These are phyloP conservation scores for Spisula subtruncata DNA, from an alignment of 2,888 invertebrate genomes.

Conservation along the genomic window DNA sequence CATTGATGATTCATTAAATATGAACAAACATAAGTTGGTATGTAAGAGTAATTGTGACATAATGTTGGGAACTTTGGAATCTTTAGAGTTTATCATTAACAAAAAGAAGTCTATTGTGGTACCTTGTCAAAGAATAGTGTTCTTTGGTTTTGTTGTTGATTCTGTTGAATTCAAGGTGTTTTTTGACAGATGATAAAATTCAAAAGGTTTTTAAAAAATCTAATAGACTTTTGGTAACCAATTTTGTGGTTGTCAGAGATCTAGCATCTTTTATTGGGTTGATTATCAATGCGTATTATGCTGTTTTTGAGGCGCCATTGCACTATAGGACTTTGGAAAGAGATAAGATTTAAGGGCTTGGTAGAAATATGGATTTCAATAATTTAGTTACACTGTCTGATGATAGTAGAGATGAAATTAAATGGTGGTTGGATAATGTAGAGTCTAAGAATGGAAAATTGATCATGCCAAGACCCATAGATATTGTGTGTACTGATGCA, in stretches of 20 bases:
- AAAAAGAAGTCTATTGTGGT: slow-evolving; percentile 53
- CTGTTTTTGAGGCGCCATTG: slow-evolving; percentile 55
- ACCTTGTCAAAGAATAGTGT: slow-evolving; percentile 52
- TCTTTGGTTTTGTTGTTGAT: slow-evolving; percentile 67
- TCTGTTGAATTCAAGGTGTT: slow-evolving; percentile 64
- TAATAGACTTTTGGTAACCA: no score
- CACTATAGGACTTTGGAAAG: slow-evolving; percentile 56
- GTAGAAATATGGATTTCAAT: slow-evolving; percentile 7
- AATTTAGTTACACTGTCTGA: background rate
- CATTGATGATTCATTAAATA: slow-evolving; percentile 69
- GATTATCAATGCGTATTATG: slow-evolving; percentile 52
- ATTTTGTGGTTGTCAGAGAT: slow-evolving; percentile 38
- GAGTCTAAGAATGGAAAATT: background rate
- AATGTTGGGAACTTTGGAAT: slow-evolving; percentile 37
- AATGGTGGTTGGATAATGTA: slow-evolving; percentile 25
- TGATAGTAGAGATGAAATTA: background rate
- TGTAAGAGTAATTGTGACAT: slow-evolving; percentile 40
- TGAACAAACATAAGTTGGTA: slow-evolving; percentile 32
- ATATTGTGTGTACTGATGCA: background rate
- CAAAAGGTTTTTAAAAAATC: slow-evolving; percentile 46
- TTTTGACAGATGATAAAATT: slow-evolving; percentile 66
- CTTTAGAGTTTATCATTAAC: slow-evolving; percentile 55
- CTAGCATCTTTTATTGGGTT: slow-evolving; percentile 58
- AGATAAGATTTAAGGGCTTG: slow-evolving; percentile 42
- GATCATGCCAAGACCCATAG: background rate